phyloP scores from a whole-genome alignment of 2,888 invertebrate genomes.

The Diaphora mendica region DNA sequence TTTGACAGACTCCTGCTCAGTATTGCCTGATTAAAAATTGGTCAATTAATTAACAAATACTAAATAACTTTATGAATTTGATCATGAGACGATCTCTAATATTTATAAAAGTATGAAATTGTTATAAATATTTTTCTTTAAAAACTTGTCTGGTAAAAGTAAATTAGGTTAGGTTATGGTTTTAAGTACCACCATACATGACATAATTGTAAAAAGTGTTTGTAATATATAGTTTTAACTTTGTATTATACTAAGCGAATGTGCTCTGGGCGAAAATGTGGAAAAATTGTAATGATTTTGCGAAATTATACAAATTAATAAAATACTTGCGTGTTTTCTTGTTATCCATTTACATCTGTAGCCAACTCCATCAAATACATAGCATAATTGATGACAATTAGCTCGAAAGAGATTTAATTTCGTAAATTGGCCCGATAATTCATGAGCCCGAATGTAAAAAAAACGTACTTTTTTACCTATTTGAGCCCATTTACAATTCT shows the following conservation, averaged over 20 bases:
- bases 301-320: constrained; percentile 70
- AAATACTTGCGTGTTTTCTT: constrained; percentile 30
- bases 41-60: not conserved
- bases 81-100: not conserved
- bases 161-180: constrained; percentile 26
- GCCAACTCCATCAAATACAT: not conserved
- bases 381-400: too few species aligned
- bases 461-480: not conserved
- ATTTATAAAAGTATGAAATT: not conserved
- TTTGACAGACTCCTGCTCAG: not conserved
- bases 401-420: not conserved
- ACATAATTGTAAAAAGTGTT: constrained; percentile 77
- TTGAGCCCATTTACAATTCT: not conserved
- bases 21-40: not conserved
- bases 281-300: constrained; percentile 71
- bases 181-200: constrained; percentile 73
- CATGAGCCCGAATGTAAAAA: not conserved
- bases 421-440: not conserved
- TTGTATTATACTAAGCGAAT: constrained; percentile 70
- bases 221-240: constrained; percentile 81
- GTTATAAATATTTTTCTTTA: not conserved
- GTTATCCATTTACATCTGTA: not conserved
- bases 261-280: constrained; percentile 66
- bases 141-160: constrained; percentile 27
- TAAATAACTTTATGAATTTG: not conserved